Evolutionary conservation across 1,140 invertebrate species (phyloP), one percentile per base, ranked within the genome.

Genomic region (Eumaeus atala): DNA sequence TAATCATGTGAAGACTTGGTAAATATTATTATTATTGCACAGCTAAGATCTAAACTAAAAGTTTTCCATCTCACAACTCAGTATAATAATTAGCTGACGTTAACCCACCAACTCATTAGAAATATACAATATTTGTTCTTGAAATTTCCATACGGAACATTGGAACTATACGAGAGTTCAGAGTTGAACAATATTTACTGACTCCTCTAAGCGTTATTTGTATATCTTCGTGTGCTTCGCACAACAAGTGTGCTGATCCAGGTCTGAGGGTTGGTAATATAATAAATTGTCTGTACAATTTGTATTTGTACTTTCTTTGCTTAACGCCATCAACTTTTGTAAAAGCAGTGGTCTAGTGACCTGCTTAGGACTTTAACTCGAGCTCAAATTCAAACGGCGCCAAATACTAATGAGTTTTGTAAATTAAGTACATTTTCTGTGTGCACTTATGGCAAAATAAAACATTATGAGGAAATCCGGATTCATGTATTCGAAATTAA

Each of bases 131-230:
- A 44, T 17, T 17, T 44, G 40, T 44, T 9, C 14, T 44, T 9
- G 14, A 44, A 9, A 9, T 14, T 14, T 44, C 12, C 9, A 6
- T 9, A 14, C 16, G 40, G 40, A 18, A 16, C 16, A 44, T 44
- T 5, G 6, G 14, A 14, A 9, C 38, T 40, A 40, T 7, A 44
- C 16, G 7, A 16, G 14, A 44, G 40, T 17, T 44, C 9, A 44
- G 38, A 40, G 40, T 17, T 44, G 16, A 16, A 44, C 40, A 44
- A 44, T 44, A 44, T 44, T 44, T 44, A 16, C 21, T 6, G 21
- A 28, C 40, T 44, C 12, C 2, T 12, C 40, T 44, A 44, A 44
- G 17, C 21, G 40, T 16, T 44, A 44, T 44, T 44, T 17, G 40
- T 16, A 4, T 40, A 40, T 44, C 40, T 44, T 44, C 40, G 21